A percentile compares a stretch with the other conserved stretches of the same genome.
phyloP scores from a whole-genome alignment of 35 echinoderm and acorn worm genomes.

The Anneissia japonica region DNA sequence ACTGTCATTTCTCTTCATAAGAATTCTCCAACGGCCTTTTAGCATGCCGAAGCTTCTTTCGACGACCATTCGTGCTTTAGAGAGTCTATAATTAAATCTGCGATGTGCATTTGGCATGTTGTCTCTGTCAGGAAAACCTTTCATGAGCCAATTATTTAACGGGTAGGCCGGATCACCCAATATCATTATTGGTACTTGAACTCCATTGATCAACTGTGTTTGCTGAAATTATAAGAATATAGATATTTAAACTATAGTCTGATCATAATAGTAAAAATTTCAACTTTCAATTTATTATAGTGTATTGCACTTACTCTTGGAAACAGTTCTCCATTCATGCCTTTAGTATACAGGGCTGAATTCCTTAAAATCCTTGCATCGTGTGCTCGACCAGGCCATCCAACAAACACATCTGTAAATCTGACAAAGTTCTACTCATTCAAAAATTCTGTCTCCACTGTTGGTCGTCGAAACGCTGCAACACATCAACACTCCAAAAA shows the following conservation, averaged over 20 bases:
- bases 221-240: too few species aligned
- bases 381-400: slow-evolving; percentile 37
- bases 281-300: too few species aligned
- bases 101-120: neutral
- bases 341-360: neutral
- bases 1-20: slow-evolving; percentile 10
- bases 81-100: slow-evolving; percentile 5
- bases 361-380: slow-evolving; percentile 17
- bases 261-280: too few species aligned
- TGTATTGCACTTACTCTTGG: neutral
- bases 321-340: neutral
- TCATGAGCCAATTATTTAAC: slow-evolving; percentile 9
- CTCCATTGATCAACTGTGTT: neutral
- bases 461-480: too few species aligned
- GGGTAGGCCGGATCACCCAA: slow-evolving; percentile 32
- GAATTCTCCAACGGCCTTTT: slow-evolving; percentile 7
- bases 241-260: too few species aligned
- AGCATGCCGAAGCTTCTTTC: slow-evolving; percentile 29
- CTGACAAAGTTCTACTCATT: neutral
- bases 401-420: slow-evolving; percentile 12
- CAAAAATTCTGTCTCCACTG: too few species aligned
- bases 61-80: slow-evolving; percentile 11
- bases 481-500: too few species aligned
- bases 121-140: neutral
- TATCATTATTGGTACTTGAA: neutral